Evolutionary conservation across 2,888 invertebrate genomes (phyloP).

Genomic region (Antheraea assamensis): DNA sequence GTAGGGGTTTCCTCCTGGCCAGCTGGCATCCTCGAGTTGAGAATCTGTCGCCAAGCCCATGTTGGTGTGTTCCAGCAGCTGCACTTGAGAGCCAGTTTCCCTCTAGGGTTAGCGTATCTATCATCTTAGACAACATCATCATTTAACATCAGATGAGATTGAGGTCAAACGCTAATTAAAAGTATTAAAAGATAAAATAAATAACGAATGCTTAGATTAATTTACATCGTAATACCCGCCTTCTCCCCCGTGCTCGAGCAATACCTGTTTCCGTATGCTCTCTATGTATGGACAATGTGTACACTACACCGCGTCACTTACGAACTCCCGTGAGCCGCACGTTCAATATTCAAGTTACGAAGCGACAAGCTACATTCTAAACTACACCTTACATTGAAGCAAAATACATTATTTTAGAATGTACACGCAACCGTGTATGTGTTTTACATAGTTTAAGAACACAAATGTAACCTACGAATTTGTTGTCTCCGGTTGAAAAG

Average conservation of each 20-base stretch:
- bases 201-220: not conserved
- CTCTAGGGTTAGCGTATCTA: too few species aligned
- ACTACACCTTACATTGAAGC: conserved; percentile 10
- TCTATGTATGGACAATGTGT: conserved; percentile 51
- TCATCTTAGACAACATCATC: too few species aligned
- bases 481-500: conserved; percentile 15
- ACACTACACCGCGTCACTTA: conserved; percentile 46
- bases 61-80: too few species aligned
- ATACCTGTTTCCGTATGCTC: conserved; percentile 49
- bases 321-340: conserved; percentile 49
- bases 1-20: too few species aligned
- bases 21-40: too few species aligned
- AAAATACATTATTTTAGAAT: not conserved
- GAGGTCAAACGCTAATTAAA: too few species aligned
- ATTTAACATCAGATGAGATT: too few species aligned
- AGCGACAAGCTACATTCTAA: conserved; percentile 6
- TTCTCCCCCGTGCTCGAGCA: not conserved
- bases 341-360: conserved; percentile 58
- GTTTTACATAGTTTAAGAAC: conserved; percentile 22
- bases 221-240: not conserved
- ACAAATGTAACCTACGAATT: conserved; percentile 18
- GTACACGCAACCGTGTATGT: not conserved
- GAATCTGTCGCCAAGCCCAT: too few species aligned
- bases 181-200: too few species aligned
- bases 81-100: too few species aligned